Conservation (phyloP, 2,113 vertebrate genomes). For the Mustela nigripes region DNA sequence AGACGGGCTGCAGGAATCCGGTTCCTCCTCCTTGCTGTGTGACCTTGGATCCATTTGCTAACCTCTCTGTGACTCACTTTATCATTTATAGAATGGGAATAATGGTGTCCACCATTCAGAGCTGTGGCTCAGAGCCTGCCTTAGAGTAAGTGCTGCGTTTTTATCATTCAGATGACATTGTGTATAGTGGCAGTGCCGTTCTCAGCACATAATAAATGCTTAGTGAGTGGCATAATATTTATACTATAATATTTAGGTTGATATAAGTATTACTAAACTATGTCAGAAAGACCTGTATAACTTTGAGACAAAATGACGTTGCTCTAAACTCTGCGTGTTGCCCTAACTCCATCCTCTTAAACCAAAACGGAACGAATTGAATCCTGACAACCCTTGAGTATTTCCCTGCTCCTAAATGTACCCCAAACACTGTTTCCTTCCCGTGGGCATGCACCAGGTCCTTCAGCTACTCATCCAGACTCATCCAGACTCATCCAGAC, state of each 20-base stretch:
- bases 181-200: neutral
- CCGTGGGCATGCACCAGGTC: neutral
- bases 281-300: neutral
- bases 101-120: neutral
- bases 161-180: neutral
- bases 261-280: neutral
- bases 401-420: neutral
- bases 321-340: neutral
- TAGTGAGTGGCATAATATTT: neutral
- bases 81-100: neutral
- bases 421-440: neutral
- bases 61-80: neutral
- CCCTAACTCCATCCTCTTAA: neutral
- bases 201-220: conserved; percentile 5
- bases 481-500: no score
- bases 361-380: neutral
- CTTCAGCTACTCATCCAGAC: neutral
- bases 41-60: neutral
- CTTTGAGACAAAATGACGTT: neutral
- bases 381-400: neutral
- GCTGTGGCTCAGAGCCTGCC: neutral
- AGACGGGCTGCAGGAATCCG: neutral
- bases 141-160: neutral
- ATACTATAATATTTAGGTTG: neutral
- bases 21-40: neutral